Evolutionary conservation across 2,113 vertebrate species (phyloP).

Genomic region (Callospermophilus lateralis): DNA sequence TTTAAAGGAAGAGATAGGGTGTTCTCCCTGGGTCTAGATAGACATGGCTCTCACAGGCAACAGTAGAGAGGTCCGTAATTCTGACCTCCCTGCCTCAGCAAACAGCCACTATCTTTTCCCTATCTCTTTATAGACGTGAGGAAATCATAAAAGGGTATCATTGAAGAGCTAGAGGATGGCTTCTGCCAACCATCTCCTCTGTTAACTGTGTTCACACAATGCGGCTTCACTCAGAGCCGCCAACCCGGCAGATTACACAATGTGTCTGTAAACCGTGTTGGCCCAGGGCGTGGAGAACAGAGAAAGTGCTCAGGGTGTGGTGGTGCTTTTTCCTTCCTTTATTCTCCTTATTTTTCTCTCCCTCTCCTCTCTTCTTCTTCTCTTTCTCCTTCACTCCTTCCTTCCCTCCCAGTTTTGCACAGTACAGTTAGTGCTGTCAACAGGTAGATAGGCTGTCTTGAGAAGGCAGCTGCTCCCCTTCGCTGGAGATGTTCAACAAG

Average conservation of each 20-base stretch:
- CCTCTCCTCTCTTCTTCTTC: neutral
- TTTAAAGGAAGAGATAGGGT: neutral
- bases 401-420: neutral
- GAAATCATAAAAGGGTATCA: neutral
- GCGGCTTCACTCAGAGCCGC: neutral
- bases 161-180: neutral
- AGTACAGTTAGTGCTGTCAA: neutral
- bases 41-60: neutral
- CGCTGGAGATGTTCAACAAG: neutral
- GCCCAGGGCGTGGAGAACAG: neutral
- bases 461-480: neutral
- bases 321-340: neutral
- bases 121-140: neutral
- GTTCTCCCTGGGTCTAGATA: neutral
- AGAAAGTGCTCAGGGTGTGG: neutral
- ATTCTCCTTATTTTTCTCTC: too few relatives aligned
- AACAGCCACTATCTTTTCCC: neutral
- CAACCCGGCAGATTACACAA: neutral
- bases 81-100: neutral
- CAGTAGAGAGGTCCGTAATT: neutral
- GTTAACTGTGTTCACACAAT: neutral
- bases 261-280: neutral
- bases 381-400: neutral
- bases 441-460: neutral
- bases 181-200: neutral